Base-by-base conservation (phyloP, 2,113 vertebrate species). In the Vidua chalybeata region DNA sequence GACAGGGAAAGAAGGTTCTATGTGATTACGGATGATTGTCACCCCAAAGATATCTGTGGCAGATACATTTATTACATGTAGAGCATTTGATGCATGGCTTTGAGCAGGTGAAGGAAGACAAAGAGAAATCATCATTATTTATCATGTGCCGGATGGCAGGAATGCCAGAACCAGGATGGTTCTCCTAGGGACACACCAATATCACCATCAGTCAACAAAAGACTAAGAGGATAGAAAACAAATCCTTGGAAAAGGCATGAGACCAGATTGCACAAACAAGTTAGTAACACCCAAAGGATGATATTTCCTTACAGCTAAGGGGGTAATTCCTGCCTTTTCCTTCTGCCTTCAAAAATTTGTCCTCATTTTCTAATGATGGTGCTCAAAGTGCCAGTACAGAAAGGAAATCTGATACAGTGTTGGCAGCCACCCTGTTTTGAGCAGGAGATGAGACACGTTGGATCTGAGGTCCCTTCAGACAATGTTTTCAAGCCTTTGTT, bases 101-200 rank as follows among this genome's bases (percentile, higher is more conserved):
- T 77, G 45, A 93, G 87, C 35, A 89, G 51, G 64, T 80, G 56
- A 87, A 81, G 39, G 45, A 90, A 91, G 89, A 84, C 48, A 95
- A 78, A 74, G 56, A 89, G 23, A 91, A 72, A 24, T 87, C 39
- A 35, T 67, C 37, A 45, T 52, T 77, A 87, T 89, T 87, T 89
- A 81, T 77, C 31, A 37, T 20, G 33, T 55, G 49, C n/a, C 87
- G 91, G 73, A 72, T 78, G 77, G 48, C 27, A 91, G 48, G 35
- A 84, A 52, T 45, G 26, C 61, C 64, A 87, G 28, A 43, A 59
- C 52, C 30, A 78, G 55, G 59, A 39, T 51, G 48, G 64, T 71
- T 91, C 52, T 89, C 68, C 69, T 59, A 58, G 31, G 61, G 39
- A 71, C 48, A 55, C 49, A 63, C 30, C 71, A 84, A 35, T 49